Evolutionary conservation across 2,113 vertebrate species (phyloP), one percentile per base, ranked within the genome.

Genomic region (Gobiocypris rarus): DNA sequence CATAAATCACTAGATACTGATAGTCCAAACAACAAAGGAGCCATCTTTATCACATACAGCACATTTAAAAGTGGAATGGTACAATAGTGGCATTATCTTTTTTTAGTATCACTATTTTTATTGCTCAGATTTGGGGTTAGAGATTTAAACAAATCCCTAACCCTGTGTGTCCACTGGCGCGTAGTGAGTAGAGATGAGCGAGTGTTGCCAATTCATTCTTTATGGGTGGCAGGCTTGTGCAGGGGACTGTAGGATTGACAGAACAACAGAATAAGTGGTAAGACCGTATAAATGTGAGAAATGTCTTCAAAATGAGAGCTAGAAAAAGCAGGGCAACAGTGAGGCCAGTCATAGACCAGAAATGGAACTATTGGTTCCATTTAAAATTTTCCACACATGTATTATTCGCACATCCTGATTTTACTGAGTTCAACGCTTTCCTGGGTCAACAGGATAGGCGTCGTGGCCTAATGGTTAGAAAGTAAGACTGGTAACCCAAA

Each of bases 181-280:
- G 13, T 73, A 24, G 41, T 45, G 43, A 43, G 34, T 41, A 71
- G 22, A 71, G 41, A 71, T 71, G 69, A 73, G 38, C 22, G 41
- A 41, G 41, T 26, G n/a, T 73, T 73, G 43, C 65, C 65, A 69
- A 69, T 69, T 41, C 34, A 69, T 69, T 69, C 65, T 41, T 41
- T 3, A 69, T 41, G 9, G 34, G 34, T 22, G 9, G 19, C 41
- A 71, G 41, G 41, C 22, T 71, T 71, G 69, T 71, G 69, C 41
- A 11, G 19, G 5, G n/a, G 69, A 45, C 41, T 71, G 41, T 71
- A 71, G 22, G 5, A 71, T 26, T 45, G 11, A 71, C 69, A 71
- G 69, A 5, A 14, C 19, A 41, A 5, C 34, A 19, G 67, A 43
- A 34, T 19, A 70, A 38, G 19, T 2, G 9, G 34, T 71, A 43